phyloP scores from a whole-genome alignment of 2,113 vertebrate genomes.

The Ovis canadensis region DNA sequence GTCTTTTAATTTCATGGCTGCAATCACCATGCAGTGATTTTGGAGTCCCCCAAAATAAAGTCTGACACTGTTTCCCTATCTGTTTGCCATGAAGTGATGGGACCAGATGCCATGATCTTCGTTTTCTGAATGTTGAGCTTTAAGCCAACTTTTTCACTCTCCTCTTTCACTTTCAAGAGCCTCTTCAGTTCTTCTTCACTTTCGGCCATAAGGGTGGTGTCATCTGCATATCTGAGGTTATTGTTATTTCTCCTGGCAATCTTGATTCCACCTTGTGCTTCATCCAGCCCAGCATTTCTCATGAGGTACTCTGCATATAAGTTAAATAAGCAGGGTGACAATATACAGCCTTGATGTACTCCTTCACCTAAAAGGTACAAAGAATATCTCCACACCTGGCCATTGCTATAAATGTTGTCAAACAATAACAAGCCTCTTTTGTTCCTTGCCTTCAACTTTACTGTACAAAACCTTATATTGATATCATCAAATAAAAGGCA shows the following conservation, averaged over 20 bases:
- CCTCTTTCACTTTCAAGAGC: not conserved
- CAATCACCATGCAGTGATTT: not conserved
- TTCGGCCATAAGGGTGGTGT: not conserved
- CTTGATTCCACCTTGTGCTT: not conserved
- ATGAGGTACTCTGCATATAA: not conserved
- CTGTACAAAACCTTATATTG: not conserved
- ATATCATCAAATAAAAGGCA: constrained; percentile 16
- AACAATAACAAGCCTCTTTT: not conserved
- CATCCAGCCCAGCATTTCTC: not conserved
- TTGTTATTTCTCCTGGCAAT: not conserved
- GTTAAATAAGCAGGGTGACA: not conserved
- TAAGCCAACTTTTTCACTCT: not conserved
- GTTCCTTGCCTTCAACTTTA: not conserved
- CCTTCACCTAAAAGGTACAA: not conserved
- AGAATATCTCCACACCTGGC: not conserved
- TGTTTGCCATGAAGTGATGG: not conserved
- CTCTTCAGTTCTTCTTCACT: not conserved
- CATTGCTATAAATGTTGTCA: not conserved
- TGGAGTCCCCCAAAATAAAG: accelerated
- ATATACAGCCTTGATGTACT: not conserved
- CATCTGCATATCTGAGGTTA: not conserved
- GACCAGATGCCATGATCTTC: not conserved
- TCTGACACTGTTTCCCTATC: not conserved
- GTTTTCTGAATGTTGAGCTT: not conserved
- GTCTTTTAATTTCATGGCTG: not conserved